These are phyloP conservation scores for Caenorhabditis sp. DNA, from an alignment of 2,888 invertebrate genomes.

Conservation along the genomic window DNA sequence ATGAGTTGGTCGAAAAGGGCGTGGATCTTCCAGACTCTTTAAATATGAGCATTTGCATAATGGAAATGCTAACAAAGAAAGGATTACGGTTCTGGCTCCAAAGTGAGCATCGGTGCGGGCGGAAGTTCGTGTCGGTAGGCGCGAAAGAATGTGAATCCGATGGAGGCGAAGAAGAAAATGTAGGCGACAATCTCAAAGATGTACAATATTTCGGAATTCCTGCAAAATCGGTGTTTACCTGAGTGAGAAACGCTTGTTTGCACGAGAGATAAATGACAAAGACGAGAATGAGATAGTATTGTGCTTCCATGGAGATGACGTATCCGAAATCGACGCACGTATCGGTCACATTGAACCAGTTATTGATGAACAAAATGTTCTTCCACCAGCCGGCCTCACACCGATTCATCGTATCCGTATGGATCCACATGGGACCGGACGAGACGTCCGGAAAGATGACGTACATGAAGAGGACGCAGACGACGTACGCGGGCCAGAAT, in stretches of 20 bases:
- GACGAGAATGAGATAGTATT: slow-evolving; percentile 70
- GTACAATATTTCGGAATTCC: no score
- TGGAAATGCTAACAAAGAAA: not conserved
- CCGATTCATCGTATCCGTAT: slow-evolving; percentile 69
- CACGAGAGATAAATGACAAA: slow-evolving; percentile 62
- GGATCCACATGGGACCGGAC: slow-evolving; percentile 78
- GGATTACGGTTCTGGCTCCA: slow-evolving; percentile 67
- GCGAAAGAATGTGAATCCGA: slow-evolving; percentile 50
- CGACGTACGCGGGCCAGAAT: slow-evolving; percentile 75
- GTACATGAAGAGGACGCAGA: slow-evolving; percentile 71
- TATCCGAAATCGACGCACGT: slow-evolving; percentile 78
- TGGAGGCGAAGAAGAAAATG: slow-evolving; percentile 28
- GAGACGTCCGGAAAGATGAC: slow-evolving; percentile 70
- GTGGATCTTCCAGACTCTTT: slow-evolving; percentile 49
- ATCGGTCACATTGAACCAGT: slow-evolving; percentile 72
- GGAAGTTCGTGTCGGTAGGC: slow-evolving; percentile 57
- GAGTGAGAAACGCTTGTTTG: slow-evolving; percentile 31
- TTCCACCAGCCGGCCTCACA: slow-evolving; percentile 76
- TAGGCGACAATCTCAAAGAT: slow-evolving; percentile 47
- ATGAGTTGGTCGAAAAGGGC: slow-evolving; percentile 51
- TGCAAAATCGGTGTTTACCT: no score
- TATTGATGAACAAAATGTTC: slow-evolving; percentile 78
- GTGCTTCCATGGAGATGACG: slow-evolving; percentile 75
- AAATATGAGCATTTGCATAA: not conserved
- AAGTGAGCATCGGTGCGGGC: slow-evolving; percentile 68